Evolutionary conservation across 2,888 invertebrate genomes (phyloP).

Genomic region (Alentia gelatinosa): DNA sequence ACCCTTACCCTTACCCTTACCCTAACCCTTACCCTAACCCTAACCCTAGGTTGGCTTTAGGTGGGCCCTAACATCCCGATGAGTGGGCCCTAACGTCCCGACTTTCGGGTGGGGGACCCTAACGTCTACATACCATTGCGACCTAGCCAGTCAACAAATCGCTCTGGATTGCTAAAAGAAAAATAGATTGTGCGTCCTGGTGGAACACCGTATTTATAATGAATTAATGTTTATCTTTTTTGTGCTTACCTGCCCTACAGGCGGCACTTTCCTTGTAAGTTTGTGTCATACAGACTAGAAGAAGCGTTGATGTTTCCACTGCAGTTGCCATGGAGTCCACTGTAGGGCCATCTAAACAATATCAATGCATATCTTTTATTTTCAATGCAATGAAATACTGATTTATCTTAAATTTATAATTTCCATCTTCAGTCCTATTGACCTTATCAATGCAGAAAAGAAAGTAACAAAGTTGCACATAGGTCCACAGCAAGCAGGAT

Average conservation of each 20-base stretch:
- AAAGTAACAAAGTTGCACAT: too few species aligned
- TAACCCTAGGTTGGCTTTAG: too few species aligned
- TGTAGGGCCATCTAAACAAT: not conserved
- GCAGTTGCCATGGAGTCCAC: not conserved
- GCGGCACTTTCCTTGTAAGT: not conserved
- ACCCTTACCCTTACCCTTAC: too few species aligned
- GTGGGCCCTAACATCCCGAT: too few species aligned
- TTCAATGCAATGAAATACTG: not conserved
- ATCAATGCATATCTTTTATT: not conserved
- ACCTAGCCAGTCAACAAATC: not conserved
- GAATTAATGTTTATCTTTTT: not conserved
- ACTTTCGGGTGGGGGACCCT: not conserved
- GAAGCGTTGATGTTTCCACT: not conserved
- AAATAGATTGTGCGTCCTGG: not conserved
- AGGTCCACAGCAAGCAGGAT: too few species aligned
- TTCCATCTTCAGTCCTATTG: too few species aligned
- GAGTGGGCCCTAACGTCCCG: too few species aligned
- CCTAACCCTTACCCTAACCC: too few species aligned
- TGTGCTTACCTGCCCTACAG: conserved; percentile 7
- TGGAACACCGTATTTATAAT: not conserved
- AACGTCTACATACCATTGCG: not conserved
- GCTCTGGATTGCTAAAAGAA: not conserved
- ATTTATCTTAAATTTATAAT: too few species aligned
- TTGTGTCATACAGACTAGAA: conserved; percentile 1
- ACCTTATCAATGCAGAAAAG: too few species aligned